A percentile compares a stretch with the other conserved stretches of the same genome.
These are phyloP conservation scores for Cephus nigrinus DNA, from an alignment of 2,888 invertebrate genomes.

Conservation along the genomic window DNA sequence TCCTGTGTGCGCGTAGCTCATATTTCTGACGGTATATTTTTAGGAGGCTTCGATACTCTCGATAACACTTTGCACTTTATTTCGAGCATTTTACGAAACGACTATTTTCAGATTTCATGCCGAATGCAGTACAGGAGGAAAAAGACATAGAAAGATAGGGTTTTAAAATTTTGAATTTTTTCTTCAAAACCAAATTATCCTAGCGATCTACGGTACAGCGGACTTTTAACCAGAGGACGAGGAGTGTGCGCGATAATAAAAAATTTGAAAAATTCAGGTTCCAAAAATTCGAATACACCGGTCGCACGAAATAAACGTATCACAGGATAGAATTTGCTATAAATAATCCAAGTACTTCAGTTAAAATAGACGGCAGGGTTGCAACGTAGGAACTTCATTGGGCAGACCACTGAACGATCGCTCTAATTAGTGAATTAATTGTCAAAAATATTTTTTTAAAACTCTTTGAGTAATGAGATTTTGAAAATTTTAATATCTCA, in stretches of 20 bases:
- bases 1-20: neutral
- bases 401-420: neutral
- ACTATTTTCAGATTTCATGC: no score
- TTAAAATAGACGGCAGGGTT: slow-evolving; percentile 59
- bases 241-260: no score
- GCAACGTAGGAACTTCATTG: slow-evolving; percentile 32
- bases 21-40: neutral
- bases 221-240: neutral
- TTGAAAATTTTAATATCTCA: neutral
- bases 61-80: no score
- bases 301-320: slow-evolving; percentile 45
- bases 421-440: neutral
- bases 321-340: slow-evolving; percentile 45
- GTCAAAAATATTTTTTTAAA: slow-evolving; percentile 6
- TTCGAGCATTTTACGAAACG: no score
- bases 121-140: no score
- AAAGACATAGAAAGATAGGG: fast-evolving
- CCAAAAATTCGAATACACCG: neutral
- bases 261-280: neutral
- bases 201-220: no score
- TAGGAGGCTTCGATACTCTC: neutral
- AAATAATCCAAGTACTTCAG: slow-evolving; percentile 54
- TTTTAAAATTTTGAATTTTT: neutral
- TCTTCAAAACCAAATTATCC: neutral
- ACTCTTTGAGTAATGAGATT: neutral